Evolutionary conservation across 2,888 invertebrate species (phyloP), one percentile per base, ranked within the genome.

Genomic region (Cryptocheilus praepositus): DNA sequence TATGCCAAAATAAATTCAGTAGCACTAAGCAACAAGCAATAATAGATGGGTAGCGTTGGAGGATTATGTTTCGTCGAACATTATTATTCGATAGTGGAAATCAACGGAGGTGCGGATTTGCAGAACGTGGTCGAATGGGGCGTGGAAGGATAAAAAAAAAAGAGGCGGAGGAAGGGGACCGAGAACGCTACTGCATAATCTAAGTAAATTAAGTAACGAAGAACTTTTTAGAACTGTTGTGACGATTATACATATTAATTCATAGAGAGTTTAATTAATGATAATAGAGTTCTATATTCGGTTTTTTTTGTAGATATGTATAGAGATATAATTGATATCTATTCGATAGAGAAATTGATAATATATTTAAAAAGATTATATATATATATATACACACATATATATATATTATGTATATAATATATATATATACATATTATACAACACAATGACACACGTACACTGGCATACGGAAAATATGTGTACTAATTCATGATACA

Each of bases 241-340:
- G 79, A 81, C 80, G 74, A 83, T 82, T 83, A 84, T 85, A 83
- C 81, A 83, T 85, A 86, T 86, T 85, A 83, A 86, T 84, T 85
- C 77, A 83, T 87, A 86, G 85, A 88, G 83, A 87, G 85, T 88
- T 88, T 86, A 87, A 88, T 81, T 85, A 87, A 84, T 79, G 76
- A 84, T 84, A 83, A 87, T 85, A 86, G 83, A 86, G 82, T 83
- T 86, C 84, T 88, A 85, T 86, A 84, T 86, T 86, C 85, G 83
- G 83, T 83, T 85, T 80, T 81, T 84, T 84, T 83, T 88, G 86
- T 88, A 88, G 86, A 88, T 86, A 87, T 84, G 85, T 88, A 88
- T 86, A 86, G 83, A 86, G 82, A 81, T 82, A 81, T 81, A 83
- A 79, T 77, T 82, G 73, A 85, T 82, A 83, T 83, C 81, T 84